Base-by-base conservation (phyloP, 2,113 vertebrate species). In the Brachirus orientalis region DNA sequence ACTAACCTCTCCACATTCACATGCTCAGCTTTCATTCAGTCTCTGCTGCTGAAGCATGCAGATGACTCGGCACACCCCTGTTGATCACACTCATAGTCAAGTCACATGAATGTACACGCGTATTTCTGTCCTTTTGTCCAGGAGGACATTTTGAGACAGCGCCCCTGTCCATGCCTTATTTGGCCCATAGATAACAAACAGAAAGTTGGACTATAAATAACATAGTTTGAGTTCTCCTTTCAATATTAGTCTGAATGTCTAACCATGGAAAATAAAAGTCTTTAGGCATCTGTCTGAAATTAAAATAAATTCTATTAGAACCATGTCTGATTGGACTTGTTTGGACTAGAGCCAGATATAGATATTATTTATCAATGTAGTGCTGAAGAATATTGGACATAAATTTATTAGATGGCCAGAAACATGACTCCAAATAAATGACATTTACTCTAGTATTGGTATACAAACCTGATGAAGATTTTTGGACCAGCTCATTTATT, bases 141-240 rank as follows among this genome's bases (percentile, higher is more conserved):
- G 17, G 43, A 18, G 10, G 41, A 20, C 28, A 46, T 44, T 8
- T n/a, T 16, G 45, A 28, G 28, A 28, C 28, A 28, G 37, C 5
- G 8, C 13, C 22, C n/a, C 10, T 33, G 37, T 16, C 22, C 13
- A 7, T 53, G 51, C 45, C 54, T 52, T 37, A 4, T 40, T 35
- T 8, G 2, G 12, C 47, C 18, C 35, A 16, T 12, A 59, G 4
- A n/a, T 4, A 67, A 37, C 16, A 36, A 45, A 57, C 28, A 43
- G 33, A 44, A 45, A 52, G 53, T 35, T 35, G 7, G 10, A 43
- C 43, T 51, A 16, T 60, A 55, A 56, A 56, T 61, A 64, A 7
- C 7, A 28, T 0, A 2, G n/a, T 20, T 45, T 16, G n/a, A 11
- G 60, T 77, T 69, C 69, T 57, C 14, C 54, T 77, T 73, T 82